Base-by-base conservation (phyloP, 2,113 vertebrate species). In the Sialia sialis region DNA sequence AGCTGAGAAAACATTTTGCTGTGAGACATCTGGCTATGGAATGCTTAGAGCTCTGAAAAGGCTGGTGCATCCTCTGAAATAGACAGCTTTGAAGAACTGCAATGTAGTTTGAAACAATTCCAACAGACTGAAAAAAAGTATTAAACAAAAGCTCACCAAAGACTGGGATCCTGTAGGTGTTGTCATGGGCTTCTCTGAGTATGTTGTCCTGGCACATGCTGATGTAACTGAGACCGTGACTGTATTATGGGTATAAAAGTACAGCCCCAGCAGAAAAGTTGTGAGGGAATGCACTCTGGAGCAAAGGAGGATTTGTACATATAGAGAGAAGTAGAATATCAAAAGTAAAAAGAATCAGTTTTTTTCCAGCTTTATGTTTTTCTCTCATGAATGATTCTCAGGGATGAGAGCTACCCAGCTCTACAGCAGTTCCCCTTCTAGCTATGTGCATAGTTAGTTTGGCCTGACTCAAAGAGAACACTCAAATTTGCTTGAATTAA, bases 1-100 rank as follows among this genome's bases (percentile, higher is more conserved):
- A 98, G 98, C 98, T 98, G 98, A 98, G 95, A 98, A 98, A 98
- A 98, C 97, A 98, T 97, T 98, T 98, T 91, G 29, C 93, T 97
- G 62, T 85, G 69, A 91, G 97, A 98, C 97, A 97, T 98, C 97
- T 98, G 97, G 92, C 90, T 96, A 62, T 90, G 75, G 97, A 98
- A 98, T 97, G 94, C 76, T 76, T 6, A 32, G 78, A 93, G 55
- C 68, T 92, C 85, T 87, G 82, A 89, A 94, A 89, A 58, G 68
- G 51, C 70, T 81, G 43, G 48, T 73, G 49, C 79, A 91, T 91
- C 38, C 92, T 95, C 89, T 96, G 76, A 95, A 97, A 75, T 82
- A 72, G 89, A 79, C 15, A 90, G 69, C 70, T 94, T 93, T 88
- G 38, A 91, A 70, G 82, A 73, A 90, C 79, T n/a, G 6, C 88